These are phyloP conservation scores for Cerceris rybyensis DNA, from an alignment of 2,888 invertebrate genomes.

Conservation along the genomic window DNA sequence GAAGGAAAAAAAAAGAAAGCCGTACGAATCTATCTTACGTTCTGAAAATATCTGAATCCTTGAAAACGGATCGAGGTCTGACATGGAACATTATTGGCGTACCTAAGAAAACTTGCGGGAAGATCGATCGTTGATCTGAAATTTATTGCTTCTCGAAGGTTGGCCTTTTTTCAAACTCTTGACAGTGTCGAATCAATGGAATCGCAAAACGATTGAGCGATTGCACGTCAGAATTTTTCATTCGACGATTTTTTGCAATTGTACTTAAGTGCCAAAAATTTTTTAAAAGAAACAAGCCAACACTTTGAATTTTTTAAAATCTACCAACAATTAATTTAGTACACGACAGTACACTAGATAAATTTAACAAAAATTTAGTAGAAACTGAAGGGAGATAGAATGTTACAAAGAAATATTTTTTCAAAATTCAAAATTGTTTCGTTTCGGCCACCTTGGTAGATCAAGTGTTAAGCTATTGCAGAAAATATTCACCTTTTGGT, in stretches of 20 bases:
- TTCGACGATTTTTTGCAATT: background rate
- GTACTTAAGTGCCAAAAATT: background rate
- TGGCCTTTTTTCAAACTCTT: constrained; percentile 13
- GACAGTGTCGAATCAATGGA: constrained; percentile 6
- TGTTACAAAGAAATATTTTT: too few species aligned
- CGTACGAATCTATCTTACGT: background rate
- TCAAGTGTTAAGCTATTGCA: too few species aligned
- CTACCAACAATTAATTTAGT: too few species aligned
- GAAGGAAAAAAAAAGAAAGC: background rate
- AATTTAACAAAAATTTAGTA: too few species aligned
- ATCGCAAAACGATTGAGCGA: constrained; percentile 11
- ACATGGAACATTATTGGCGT: constrained; percentile 50
- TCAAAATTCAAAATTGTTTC: too few species aligned
- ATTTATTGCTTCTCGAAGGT: constrained; percentile 47
- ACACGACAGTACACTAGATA: too few species aligned
- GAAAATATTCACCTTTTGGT: too few species aligned
- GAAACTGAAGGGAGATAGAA: too few species aligned
- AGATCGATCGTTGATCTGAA: constrained; percentile 46
- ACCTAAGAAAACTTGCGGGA: constrained; percentile 26
- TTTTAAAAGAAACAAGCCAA: too few species aligned
- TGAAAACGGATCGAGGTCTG: constrained; percentile 36
- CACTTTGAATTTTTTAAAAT: too few species aligned
- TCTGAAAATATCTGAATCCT: constrained; percentile 26
- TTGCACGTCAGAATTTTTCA: background rate
- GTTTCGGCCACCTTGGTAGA: too few species aligned